Conservation (phyloP, 2,797 vertebrate genomes). For the Choloepus didactylus region DNA sequence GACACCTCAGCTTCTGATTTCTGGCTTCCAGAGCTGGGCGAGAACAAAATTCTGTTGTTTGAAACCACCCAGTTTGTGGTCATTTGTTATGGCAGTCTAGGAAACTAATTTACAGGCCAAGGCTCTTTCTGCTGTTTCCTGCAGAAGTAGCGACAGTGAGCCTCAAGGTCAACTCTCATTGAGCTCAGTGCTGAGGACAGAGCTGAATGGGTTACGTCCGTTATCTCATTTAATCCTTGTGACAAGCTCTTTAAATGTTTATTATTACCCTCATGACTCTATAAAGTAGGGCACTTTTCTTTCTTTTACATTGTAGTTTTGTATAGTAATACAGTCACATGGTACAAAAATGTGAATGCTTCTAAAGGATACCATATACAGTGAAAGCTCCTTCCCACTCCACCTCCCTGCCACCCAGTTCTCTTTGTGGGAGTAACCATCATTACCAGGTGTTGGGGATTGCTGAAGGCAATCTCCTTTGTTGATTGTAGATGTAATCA, state of each 20-base stretch:
- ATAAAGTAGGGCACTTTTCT: neutral
- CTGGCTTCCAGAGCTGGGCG: neutral
- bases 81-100: neutral
- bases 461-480: no score
- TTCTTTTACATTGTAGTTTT: neutral
- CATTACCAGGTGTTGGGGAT: neutral
- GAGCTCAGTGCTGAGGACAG: neutral
- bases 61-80: neutral
- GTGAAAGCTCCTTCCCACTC: neutral
- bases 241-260: rapidly evolving
- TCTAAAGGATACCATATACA: neutral
- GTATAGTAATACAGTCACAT: neutral
- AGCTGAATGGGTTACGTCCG: neutral
- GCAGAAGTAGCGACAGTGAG: neutral
- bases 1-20: no score
- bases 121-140: neutral
- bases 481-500: no score
- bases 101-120: neutral
- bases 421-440: neutral
- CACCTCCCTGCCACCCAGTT: neutral
- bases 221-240: neutral
- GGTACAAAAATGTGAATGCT: neutral
- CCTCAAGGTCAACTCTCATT: rapidly evolving
- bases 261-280: neutral
- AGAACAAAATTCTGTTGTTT: neutral